These are phyloP conservation scores for Pocillopora grandis DNA, from an alignment of 92 coral and sea anemone genomes.

Conservation along the genomic window DNA sequence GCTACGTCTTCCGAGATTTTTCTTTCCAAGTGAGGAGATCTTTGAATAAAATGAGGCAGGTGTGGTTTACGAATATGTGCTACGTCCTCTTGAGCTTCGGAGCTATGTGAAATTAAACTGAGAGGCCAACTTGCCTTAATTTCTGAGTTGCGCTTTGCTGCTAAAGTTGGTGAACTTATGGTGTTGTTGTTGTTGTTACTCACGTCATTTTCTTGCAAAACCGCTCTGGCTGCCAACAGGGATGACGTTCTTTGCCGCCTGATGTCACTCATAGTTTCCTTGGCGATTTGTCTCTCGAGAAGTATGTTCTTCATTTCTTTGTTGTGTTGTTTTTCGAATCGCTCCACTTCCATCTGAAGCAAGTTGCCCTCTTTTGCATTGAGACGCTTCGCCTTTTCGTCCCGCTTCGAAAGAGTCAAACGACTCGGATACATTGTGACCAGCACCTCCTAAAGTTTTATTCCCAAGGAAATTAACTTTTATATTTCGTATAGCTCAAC, in stretches of 20 bases:
- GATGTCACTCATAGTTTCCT: slow-evolving; percentile 55
- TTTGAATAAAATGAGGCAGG: not conserved
- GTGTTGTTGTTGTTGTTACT: not conserved
- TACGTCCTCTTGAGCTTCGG: not conserved
- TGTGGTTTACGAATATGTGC: not conserved
- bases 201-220: not conserved
- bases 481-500: too few relatives aligned
- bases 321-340: slow-evolving; percentile 65
- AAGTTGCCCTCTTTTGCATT: slow-evolving; percentile 65
- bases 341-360: slow-evolving; percentile 57
- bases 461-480: too few relatives aligned
- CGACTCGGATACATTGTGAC: slow-evolving; percentile 8
- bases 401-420: slow-evolving; percentile 48
- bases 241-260: slow-evolving; percentile 23
- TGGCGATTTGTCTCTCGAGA: slow-evolving; percentile 49
- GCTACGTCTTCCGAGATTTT: not conserved
- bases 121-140: not conserved
- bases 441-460: not conserved
- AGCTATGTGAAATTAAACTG: not conserved
- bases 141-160: not conserved
- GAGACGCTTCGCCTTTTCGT: slow-evolving; percentile 68
- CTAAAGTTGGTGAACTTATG: not conserved
- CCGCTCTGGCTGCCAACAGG: slow-evolving; percentile 5
- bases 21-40: not conserved
- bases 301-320: slow-evolving; percentile 61